These are phyloP conservation scores for Cryptotis parvus DNA, from an alignment of 2,113 vertebrate genomes.

Conservation along the genomic window DNA sequence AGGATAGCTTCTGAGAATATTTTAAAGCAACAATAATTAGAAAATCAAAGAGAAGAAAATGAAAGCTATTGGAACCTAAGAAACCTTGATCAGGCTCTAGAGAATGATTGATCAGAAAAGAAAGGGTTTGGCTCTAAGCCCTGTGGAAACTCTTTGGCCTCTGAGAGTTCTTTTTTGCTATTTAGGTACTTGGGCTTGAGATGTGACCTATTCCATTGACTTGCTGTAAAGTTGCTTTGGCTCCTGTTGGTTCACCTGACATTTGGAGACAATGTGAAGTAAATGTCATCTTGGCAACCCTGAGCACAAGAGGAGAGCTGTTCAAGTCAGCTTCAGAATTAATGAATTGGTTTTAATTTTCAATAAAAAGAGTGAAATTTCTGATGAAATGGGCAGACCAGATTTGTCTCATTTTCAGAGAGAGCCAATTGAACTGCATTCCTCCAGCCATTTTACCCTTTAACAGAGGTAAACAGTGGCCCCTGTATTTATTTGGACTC, in stretches of 20 bases:
- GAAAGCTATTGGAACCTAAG: neutral
- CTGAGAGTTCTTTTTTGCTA: slow-evolving; percentile 54
- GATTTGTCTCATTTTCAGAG: slow-evolving; percentile 55
- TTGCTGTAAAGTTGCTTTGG: slow-evolving; percentile 56
- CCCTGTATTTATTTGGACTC: slow-evolving; percentile 34
- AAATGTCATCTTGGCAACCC: slow-evolving; percentile 59
- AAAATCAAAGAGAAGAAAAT: slow-evolving; percentile 52
- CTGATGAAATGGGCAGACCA: slow-evolving; percentile 44
- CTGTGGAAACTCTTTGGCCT: slow-evolving; percentile 16
- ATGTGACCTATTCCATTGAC: slow-evolving; percentile 38
- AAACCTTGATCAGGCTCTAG: slow-evolving; percentile 22
- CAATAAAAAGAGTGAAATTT: neutral
- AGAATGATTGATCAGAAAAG: neutral
- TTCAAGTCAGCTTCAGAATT: slow-evolving; percentile 54
- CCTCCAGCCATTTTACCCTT: slow-evolving; percentile 35
- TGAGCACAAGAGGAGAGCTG: neutral
- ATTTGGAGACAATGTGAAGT: slow-evolving; percentile 55
- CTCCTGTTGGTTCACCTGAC: slow-evolving; percentile 29
- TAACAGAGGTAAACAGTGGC: slow-evolving; percentile 49
- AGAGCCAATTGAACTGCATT: slow-evolving; percentile 51
- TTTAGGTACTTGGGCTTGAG: slow-evolving; percentile 28
- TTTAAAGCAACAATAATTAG: slow-evolving; percentile 45
- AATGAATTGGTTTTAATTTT: slow-evolving; percentile 25
- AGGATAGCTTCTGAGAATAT: slow-evolving; percentile 39
- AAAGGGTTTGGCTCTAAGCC: neutral